Percentiles rank a stretch among this genome's conserved stretches.
phyloP scores from a whole-genome alignment of 2,888 invertebrate species.

The Cacoxenus indagator region DNA sequence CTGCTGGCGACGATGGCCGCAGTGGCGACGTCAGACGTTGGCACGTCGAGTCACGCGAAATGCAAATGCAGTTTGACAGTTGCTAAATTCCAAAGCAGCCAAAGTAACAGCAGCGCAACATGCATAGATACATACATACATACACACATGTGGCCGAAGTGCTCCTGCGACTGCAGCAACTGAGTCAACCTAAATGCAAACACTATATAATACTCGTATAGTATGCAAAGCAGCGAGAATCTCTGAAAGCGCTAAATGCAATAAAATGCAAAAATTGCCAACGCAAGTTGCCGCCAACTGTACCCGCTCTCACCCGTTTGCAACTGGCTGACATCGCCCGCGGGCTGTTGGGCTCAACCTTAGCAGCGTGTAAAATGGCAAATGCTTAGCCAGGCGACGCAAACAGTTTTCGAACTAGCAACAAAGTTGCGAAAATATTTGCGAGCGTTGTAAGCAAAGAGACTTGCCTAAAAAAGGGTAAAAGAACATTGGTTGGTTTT shows the following conservation, averaged over 20 bases:
- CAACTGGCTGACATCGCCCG: background rate
- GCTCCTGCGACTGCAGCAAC: slow-evolving; percentile 7
- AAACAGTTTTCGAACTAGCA: background rate
- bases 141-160: slow-evolving; percentile 4
- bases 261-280: slow-evolving; percentile 10
- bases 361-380: slow-evolving; percentile 22
- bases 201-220: background rate
- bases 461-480: slow-evolving; percentile 15
- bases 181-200: background rate
- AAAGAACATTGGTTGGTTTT: background rate
- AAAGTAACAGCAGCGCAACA: background rate
- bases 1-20: background rate
- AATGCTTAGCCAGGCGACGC: slow-evolving; percentile 9
- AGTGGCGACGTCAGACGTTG: background rate
- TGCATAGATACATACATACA: background rate
- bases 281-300: background rate
- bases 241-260: slow-evolving; percentile 21
- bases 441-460: background rate
- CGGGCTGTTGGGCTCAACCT: slow-evolving; percentile 12
- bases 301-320: background rate
- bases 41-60: slow-evolving; percentile 51
- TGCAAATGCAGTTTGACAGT: slow-evolving; percentile 54
- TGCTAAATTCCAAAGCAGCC: slow-evolving; percentile 30
- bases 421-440: slow-evolving; percentile 6
- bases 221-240: slow-evolving; percentile 6